Conservation (phyloP, 2,888 invertebrate species). For the Diadromus collaris region DNA sequence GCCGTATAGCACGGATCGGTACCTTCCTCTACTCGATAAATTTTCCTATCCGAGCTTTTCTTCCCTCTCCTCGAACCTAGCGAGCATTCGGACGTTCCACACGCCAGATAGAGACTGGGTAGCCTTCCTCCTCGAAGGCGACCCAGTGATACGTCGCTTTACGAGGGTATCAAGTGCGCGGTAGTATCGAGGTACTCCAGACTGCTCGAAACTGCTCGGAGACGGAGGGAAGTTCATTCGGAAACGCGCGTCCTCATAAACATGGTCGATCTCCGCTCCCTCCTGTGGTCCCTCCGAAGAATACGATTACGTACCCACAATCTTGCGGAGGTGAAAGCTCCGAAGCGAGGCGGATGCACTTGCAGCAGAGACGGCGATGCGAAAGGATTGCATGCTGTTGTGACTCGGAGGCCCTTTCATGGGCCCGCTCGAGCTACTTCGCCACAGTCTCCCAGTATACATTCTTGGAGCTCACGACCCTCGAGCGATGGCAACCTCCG, state of each 20-base stretch:
- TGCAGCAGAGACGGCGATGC: not conserved
- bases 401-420: constrained; percentile 3
- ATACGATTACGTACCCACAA: not conserved
- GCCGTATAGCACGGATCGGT: not conserved
- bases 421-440: not conserved
- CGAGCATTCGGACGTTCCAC: constrained; percentile 7
- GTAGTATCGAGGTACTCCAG: no score
- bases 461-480: constrained; percentile 1
- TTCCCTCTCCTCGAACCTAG: constrained; percentile 4
- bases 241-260: not conserved
- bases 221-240: not conserved
- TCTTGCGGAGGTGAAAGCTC: not conserved
- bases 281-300: not conserved
- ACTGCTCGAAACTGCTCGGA: not conserved
- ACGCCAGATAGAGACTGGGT: constrained; percentile 1
- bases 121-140: constrained; percentile 8
- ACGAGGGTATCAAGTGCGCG: constrained; percentile 29
- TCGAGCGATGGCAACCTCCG: constrained; percentile 27
- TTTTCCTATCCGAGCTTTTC: not conserved
- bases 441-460: not conserved
- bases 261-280: not conserved
- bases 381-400: not conserved
- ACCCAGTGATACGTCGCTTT: constrained; percentile 37
- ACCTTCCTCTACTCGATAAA: not conserved
- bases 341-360: not conserved